Base-by-base conservation (phyloP, 2,113 vertebrate genomes). In the Varanus komodoensis region DNA sequence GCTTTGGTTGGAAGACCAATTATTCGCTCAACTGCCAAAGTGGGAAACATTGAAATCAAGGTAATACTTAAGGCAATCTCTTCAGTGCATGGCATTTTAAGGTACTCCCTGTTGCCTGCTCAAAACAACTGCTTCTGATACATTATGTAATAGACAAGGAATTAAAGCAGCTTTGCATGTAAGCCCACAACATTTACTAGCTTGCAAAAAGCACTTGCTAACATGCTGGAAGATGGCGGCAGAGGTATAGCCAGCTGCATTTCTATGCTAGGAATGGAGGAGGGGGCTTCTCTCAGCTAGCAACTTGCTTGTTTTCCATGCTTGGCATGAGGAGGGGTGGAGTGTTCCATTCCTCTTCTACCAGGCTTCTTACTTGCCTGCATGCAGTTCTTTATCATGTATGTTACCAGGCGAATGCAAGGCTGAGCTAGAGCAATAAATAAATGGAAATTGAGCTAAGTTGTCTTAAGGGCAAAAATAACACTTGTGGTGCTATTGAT, bases 31-130 rank as follows among this genome's bases (percentile, higher is more conserved):
- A 99, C 99, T 89, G 98, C 99, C 95, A 99, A 99, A 99, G 99
- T 99, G 96, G 99, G 99, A 96, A 99, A 99, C 97, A 99, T 99
- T 95, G 99, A 99, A 97, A 99, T 99, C 96, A 99, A 99, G 99
- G 99, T 99, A 98, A 97, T 96, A 91, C 89, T 94, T 87, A 93
- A 74, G 32, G 25, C 71, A 88, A 38, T 25, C 54, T 92, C 92
- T 92, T 61, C 52, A 3, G 92, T 89, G 6, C 0, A 9, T 83
- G 29, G 73, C 44, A 54, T 73, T 83, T 86, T 86, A 75, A 79
- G 86, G 50, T 87, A 12, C 12, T 75, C 82, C 87, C 86, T 84
- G 8, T n/a, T 73, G 9, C 84, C 57, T 83, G 74, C 61, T 77
- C 1, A 84, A 34, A 91, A 84, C 54, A 84, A 82, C 92, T 61